Evolutionary conservation across 1,140 invertebrate species (phyloP).

Genomic region (Artemia franciscana): DNA sequence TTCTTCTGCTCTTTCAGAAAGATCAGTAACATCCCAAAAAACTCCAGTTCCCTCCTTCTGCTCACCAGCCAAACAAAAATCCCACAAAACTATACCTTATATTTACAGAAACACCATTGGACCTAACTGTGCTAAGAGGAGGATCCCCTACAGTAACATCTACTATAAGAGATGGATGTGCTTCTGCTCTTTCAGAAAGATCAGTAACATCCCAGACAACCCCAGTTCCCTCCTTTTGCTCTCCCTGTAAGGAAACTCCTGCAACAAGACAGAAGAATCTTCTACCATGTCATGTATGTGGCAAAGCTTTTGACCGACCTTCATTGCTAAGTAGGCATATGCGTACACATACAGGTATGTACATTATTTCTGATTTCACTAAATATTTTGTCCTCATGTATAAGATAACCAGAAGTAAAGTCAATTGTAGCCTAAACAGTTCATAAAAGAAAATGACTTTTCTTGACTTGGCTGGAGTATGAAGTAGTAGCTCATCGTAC

Average conservation of each 20-base stretch:
- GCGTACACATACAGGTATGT: constrained; percentile 48
- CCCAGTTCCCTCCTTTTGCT: background rate
- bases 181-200: background rate
- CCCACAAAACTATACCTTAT: no score
- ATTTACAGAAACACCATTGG: background rate
- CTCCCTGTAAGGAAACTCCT: background rate
- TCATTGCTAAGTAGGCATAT: constrained; percentile 53
- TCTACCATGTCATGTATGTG: constrained; percentile 59
- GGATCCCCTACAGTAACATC: background rate
- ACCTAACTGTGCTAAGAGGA: background rate
- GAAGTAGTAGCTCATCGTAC: no score
- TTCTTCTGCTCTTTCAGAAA: background rate
- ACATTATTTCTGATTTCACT: background rate
- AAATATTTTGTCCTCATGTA: no score
- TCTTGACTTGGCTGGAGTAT: no score
- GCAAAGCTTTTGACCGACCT: constrained; percentile 66
- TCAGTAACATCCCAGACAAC: background rate
- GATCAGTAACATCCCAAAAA: background rate
- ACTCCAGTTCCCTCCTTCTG: background rate
- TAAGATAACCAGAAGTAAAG: no score
- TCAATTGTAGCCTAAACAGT: no score
- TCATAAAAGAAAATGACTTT: no score
- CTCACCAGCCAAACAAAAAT: background rate
- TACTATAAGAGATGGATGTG: background rate
- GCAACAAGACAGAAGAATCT: constrained; percentile 18